Evolutionary conservation across 1,140 invertebrate genomes (phyloP), one percentile per base, ranked within the genome.

Genomic region (Caenorhabditis inopinata): DNA sequence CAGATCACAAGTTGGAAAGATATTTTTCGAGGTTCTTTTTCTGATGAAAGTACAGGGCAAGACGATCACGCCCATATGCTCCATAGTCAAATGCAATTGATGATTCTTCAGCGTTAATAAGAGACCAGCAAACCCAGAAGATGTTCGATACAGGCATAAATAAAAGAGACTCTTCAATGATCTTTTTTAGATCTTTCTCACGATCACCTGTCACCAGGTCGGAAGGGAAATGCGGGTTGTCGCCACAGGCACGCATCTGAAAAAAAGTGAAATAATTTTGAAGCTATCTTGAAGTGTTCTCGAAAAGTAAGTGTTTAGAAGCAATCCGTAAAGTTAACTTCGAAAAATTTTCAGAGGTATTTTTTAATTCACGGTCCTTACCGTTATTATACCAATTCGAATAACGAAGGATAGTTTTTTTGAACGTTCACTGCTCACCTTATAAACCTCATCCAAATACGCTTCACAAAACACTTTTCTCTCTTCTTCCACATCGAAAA

Each of bases 61-160:
- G 76, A 25, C 84, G 78, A 48, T 85, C 84, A 18, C 62, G 32
- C 27, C 46, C 84, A 45, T 84, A 83, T 3, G 80, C 51, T 21
- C 58, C 51, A 46, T 81, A 83, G 23, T 78, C 82, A 42, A 83
- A 83, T 11, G 80, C 12, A 23, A 81, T 76, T 5, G 38, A 58
- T 21, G 62, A 47, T 73, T 51, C 75, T 49, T 85, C 84, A n/a
- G 78, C 85, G 51, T 85, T 84, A 23, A 85, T 38, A 1, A 86
- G 78, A 1, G 82, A 75, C 84, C 85, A 86, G 18, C 84, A 75
- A 5, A 74, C 81, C 85, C 85, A 86, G 78, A 86, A 87, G 21
- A 86, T 84, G 53, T 87, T 79, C 18, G 78, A 78, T 14, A 87
- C 75, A 14, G 85, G 80, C 80, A 86, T 84, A 73, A 86, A 86